These are phyloP conservation scores for Brachionus manjavacas DNA, from an alignment of 1,140 invertebrate species.

Conservation along the genomic window DNA sequence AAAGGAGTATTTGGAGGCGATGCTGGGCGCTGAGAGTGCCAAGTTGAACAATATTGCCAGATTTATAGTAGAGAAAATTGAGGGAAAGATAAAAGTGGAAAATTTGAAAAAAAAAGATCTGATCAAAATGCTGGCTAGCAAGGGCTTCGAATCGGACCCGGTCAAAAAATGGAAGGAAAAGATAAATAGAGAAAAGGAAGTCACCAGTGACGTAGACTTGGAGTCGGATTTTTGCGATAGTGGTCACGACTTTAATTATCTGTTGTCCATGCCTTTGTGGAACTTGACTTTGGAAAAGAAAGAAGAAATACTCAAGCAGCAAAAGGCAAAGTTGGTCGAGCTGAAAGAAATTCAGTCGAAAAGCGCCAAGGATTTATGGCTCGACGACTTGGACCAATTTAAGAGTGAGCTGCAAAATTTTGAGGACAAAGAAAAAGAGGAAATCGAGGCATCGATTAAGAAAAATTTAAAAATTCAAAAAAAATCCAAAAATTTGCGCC, in stretches of 20 bases:
- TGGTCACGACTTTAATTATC: conserved; percentile 53
- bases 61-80: conserved; percentile 95
- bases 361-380: conserved; percentile 74
- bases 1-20: conserved; percentile 83
- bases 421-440: conserved; percentile 17
- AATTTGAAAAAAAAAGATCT: conserved; percentile 83
- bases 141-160: conserved; percentile 88
- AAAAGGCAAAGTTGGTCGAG: conserved; percentile 68
- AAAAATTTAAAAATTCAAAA: conserved; percentile 17
- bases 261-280: conserved; percentile 67
- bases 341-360: conserved; percentile 61
- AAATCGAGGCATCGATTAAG: not conserved
- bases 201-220: not conserved
- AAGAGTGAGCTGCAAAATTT: conserved; percentile 48
- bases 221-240: conserved; percentile 45
- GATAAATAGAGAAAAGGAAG: conserved; percentile 52
- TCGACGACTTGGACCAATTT: conserved; percentile 76
- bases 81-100: conserved; percentile 76
- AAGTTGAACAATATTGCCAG: conserved; percentile 83
- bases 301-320: conserved; percentile 79
- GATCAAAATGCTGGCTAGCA: conserved; percentile 77
- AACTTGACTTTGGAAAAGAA: conserved; percentile 85
- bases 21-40: conserved; percentile 78
- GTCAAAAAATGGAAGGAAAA: conserved; percentile 82
- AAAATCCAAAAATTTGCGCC: not conserved